Conservation (phyloP, 2,113 vertebrate genomes). For the Hepsetus odoe region DNA sequence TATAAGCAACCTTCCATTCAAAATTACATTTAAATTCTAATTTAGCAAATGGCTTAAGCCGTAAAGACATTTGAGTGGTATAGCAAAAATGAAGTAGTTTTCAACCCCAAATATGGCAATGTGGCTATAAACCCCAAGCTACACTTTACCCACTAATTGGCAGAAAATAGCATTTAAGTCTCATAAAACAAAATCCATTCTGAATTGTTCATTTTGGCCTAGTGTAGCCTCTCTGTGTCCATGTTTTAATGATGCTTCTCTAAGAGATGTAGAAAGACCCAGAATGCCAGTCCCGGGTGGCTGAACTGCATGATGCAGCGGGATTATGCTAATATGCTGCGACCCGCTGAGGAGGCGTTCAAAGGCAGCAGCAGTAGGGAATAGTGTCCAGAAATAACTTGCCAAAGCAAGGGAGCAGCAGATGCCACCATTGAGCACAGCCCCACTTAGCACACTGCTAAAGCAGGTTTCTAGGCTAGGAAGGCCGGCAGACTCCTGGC, state of each 20-base stretch:
- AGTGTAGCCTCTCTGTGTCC: too few relatives aligned
- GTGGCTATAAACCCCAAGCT: too few relatives aligned
- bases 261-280: not conserved
- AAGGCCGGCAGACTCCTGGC: not conserved
- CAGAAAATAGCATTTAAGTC: too few relatives aligned
- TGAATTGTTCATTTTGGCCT: too few relatives aligned
- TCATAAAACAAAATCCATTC: too few relatives aligned
- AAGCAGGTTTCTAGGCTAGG: constrained; percentile 51
- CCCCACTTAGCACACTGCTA: constrained; percentile 17
- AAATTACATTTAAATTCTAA: too few relatives aligned
- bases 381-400: constrained; percentile 52
- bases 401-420: constrained; percentile 44
- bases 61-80: too few relatives aligned
- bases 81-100: too few relatives aligned
- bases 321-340: constrained; percentile 35
- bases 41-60: too few relatives aligned
- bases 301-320: constrained; percentile 18
- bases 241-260: not conserved
- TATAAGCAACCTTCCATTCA: too few relatives aligned
- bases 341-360: constrained; percentile 35
- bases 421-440: constrained; percentile 38
- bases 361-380: constrained; percentile 38
- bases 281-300: constrained; percentile 29
- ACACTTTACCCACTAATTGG: too few relatives aligned
- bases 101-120: too few relatives aligned